Base-by-base conservation (phyloP, 92 coral and sea anemone species). In the Bergia sp. region DNA sequence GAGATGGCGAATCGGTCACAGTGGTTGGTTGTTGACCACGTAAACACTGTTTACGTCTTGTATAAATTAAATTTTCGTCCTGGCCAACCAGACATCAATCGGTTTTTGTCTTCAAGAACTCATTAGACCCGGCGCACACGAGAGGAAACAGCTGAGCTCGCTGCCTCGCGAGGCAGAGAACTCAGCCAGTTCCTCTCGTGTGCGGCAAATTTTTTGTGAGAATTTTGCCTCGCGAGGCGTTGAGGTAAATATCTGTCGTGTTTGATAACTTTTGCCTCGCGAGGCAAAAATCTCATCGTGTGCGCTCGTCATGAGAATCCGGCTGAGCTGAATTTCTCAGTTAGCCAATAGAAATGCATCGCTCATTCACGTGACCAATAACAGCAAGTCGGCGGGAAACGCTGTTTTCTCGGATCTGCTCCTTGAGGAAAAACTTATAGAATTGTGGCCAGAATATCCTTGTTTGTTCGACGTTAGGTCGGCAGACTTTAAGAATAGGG, bases 81-180 rank as follows among this genome's bases (percentile, higher is more conserved):
- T 83, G 91, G 13, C 82, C 88, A 39, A 83, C 91, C 67, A 82
- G 73, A 50, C 0, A 7, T 15, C 53, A n/a, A 10, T 76, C 55
- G 20, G 53, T 39, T 11, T 41, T 73, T 82, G 80, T 11, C 20
- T 65, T 15, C 4, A 82, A 29, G 38, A 82, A 89, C 50, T 5
- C 8, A 7, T 45, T 1, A 45, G 7, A 10, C 7, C 50, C 50
- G 50, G 50, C 50, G 7, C 50, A 45, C 50, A 45, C 44, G 50
- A 6, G 50, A 2, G 50, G 50, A 45, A 45, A 45, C 50, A 45
- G 50, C 50, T 45, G 50, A 4, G 50, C 50, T 45, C 50, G 50
- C 50, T 45, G 44, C 44, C 44, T 42, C 44, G 44, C 44, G 44
- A 61, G 67, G 2, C 67, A 61, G 72, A 65, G 72, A 65, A 4